Base-by-base conservation (phyloP, 30 jellyfish, hydroid and myxozoan genomes). In the Sanderia malayensis region DNA sequence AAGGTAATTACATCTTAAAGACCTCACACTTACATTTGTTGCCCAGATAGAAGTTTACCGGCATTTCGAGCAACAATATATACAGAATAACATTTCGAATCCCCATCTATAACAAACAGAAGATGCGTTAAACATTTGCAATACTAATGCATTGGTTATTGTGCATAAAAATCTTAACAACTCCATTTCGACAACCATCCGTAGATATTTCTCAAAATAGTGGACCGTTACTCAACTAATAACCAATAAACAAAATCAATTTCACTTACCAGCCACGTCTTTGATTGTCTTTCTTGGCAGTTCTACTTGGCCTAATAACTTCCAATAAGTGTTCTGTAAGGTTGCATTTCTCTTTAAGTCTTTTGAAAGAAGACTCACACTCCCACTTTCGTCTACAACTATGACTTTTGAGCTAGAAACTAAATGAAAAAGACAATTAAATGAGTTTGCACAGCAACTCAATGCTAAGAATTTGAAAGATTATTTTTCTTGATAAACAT, bases 41-140 rank as follows among this genome's bases (percentile, higher is more conserved):
- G n/a, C 0, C 30, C 67, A 13, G 89, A 2, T 2, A 77, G 47
- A 19, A 77, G 69, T 31, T 77, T 77, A 22, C 81, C 89, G 13
- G 70, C 89, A 77, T 77, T 77, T 47, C 89, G 31, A 0, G 77
- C 89, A 30, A 77, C 61, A 23, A 77, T 67, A 26, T 81, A 77
- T n/a, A 74, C 89, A 27, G 89, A 41, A 28, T 27, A 77, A 58
- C 89, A 77, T 44, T 77, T 47, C 59, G 69, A 57, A 44, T 64
- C 29, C 0, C 81, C 80, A 52, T 57, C 89, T 74, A 57, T 3
- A 45, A 33, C 1, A 53, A 74, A 61, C 22, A 27, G 2, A 30
- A 67, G n/a, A n/a, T n/a, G n/a, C n/a, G n/a, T n/a, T n/a, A n/a
- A n/a, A n/a, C n/a, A n/a, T n/a, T n/a, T n/a, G n/a, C n/a, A n/a